These are phyloP conservation scores for Tylochromis polylepis DNA, from an alignment of 2,113 vertebrate species.

Conservation along the genomic window DNA sequence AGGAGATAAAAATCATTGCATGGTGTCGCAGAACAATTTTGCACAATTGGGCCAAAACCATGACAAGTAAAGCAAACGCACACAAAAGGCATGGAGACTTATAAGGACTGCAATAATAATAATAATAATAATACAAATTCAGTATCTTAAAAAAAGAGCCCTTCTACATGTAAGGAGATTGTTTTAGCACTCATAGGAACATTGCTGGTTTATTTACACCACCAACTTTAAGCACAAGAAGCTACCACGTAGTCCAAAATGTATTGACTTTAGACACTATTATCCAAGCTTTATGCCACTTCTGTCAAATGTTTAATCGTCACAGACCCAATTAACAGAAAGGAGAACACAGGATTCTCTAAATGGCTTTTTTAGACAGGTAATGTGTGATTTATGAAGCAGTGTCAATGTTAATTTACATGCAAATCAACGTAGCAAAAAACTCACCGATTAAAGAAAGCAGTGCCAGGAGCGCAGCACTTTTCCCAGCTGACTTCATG, in stretches of 20 bases:
- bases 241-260: not conserved
- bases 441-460: constrained; percentile 39
- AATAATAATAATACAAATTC: not conserved
- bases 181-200: not conserved
- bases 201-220: not conserved
- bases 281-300: not conserved
- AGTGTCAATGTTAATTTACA: not conserved
- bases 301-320: not conserved
- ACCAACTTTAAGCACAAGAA: not conserved
- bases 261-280: not conserved
- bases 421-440: not conserved
- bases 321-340: not conserved
- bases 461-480: not conserved
- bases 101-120: not conserved
- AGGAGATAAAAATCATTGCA: not conserved
- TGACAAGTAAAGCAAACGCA: not conserved
- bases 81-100: fast-evolving
- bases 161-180: not conserved
- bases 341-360: not conserved
- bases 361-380: not conserved
- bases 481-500: constrained; percentile 4
- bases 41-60: not conserved
- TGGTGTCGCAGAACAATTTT: not conserved
- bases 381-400: not conserved
- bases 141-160: not conserved